These are phyloP conservation scores for Peucedramus taeniatus DNA, from an alignment of 2,113 vertebrate genomes.

Conservation along the genomic window DNA sequence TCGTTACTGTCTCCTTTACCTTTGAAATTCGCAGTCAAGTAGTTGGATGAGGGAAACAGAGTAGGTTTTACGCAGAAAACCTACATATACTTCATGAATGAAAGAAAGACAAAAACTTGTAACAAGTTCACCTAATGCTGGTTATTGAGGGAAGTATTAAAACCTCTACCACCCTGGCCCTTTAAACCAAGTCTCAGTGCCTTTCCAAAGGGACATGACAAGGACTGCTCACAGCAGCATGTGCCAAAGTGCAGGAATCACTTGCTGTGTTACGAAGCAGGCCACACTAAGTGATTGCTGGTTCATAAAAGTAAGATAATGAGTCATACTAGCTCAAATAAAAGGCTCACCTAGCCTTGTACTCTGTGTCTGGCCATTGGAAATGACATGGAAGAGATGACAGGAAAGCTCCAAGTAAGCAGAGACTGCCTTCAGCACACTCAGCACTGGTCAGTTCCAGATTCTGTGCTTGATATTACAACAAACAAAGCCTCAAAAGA, in stretches of 20 bases:
- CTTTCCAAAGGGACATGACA: neutral
- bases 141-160: neutral
- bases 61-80: neutral
- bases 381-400: neutral
- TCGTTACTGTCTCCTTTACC: neutral
- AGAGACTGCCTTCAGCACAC: neutral
- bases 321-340: neutral
- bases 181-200: neutral
- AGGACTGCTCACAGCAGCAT: neutral
- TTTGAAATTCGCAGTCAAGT: neutral
- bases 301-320: neutral
- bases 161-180: too few relatives aligned
- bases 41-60: neutral
- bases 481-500: neutral
- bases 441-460: neutral
- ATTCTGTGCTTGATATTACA: neutral
- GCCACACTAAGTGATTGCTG: neutral
- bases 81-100: neutral
- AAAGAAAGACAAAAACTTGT: neutral
- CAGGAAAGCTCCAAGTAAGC: neutral
- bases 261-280: neutral
- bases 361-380: neutral
- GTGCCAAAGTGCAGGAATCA: neutral
- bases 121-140: neutral
- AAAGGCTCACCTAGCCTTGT: neutral